Base-by-base conservation (phyloP, 2,113 vertebrate genomes). In the Chiloscyllium plagiosum region DNA sequence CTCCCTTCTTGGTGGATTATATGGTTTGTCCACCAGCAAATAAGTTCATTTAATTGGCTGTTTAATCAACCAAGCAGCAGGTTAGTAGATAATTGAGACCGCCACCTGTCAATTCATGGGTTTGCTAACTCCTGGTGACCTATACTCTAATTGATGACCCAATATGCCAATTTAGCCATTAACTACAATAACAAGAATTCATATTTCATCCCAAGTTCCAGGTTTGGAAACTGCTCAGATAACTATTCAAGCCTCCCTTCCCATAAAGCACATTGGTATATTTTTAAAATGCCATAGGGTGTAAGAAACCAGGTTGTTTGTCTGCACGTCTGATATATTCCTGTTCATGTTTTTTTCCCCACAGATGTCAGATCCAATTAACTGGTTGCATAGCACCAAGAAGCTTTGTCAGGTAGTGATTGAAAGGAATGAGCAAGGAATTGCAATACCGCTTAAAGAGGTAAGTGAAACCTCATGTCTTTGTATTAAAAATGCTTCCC, bases 351-450 rank as follows among this genome's bases (percentile, higher is more conserved):
- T 20, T 65, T 15, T 33, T 29, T 33, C 2, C 61, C 72, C 10
- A 2, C 94, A 70, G 94, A 70, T 95, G 68, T 72, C 94, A 70
- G 94, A 95, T 72, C 66, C 94, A 76, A 72, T 26, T 52, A 17
- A 52, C 24, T 95, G 94, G 94, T 69, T 95, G 42, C 94, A 95
- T 47, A 95, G 94, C 94, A 76, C 37, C 94, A 72, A 76, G 94
- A 95, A 72, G 33, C 69, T 95, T 6, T 95, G 94, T 72, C 94
- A 76, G 22, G 69, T 95, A 17, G 26, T 52, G 24, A 72, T 95
- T 33, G 94, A 95, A 33, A 95, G 33, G 42, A 70, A 13, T 72
- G 94, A 95, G 69, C 94, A 72, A 95, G 68, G 20, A 72, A 33
- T 33, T 15, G n/a, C 47, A 13, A 70, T 95, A 42, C 94, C 22